These are phyloP conservation scores for Amblyjoppa proteus DNA, from an alignment of 2,888 invertebrate genomes.

Conservation along the genomic window DNA sequence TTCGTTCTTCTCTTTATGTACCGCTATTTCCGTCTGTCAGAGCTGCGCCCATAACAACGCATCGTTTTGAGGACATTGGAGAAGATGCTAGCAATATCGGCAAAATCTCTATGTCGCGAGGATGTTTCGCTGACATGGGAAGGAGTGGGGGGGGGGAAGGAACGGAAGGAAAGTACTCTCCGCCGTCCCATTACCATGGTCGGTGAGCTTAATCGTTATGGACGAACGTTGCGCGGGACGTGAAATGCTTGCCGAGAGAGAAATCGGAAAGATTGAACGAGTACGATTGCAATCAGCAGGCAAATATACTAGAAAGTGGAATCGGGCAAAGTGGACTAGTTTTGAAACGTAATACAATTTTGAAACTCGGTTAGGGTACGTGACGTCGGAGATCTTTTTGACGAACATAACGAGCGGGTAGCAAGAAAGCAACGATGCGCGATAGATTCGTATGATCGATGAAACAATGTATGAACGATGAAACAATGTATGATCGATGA, in stretches of 20 bases:
- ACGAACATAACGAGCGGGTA: too few relatives aligned
- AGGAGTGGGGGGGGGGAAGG: background rate
- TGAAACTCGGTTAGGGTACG: too few relatives aligned
- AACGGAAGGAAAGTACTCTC: background rate
- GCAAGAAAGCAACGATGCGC: background rate
- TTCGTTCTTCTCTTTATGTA: background rate
- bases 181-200: conserved; percentile 7
- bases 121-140: conserved; percentile 20
- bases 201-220: conserved; percentile 46
- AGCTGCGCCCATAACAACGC: background rate
- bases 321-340: too few relatives aligned
- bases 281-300: background rate
- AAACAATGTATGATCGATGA: background rate
- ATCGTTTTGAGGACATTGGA: background rate
- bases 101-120: conserved; percentile 24
- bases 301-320: background rate
- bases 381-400: too few relatives aligned
- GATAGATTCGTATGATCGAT: background rate
- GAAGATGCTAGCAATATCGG: background rate
- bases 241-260: conserved; percentile 7
- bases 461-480: background rate
- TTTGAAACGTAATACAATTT: too few relatives aligned
- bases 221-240: conserved; percentile 26
- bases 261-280: conserved; percentile 3
- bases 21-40: conserved; percentile 6